Conservation (phyloP, 2,113 vertebrate genomes). For the Paedocypris sp. region DNA sequence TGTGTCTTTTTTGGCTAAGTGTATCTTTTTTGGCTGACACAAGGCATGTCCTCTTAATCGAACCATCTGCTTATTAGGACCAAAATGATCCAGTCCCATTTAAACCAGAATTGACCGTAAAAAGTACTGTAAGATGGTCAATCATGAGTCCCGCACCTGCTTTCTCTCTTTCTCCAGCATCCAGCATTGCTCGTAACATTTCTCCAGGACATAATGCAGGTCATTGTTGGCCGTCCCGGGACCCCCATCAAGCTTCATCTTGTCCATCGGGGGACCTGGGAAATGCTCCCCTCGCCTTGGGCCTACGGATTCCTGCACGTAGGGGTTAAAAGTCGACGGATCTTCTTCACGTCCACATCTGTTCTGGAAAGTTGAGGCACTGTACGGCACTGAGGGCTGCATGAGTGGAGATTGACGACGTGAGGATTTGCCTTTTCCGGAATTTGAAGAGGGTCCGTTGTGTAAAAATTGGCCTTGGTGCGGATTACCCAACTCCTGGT, state of each 20-base stretch:
- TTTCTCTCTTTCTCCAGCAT: conserved; percentile 70
- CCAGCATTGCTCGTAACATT: conserved; percentile 68
- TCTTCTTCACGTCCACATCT: conserved; percentile 44
- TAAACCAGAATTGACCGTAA: no score
- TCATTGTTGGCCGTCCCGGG: conserved; percentile 50
- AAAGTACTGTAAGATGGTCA: no score
- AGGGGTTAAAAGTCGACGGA: conserved; percentile 45
- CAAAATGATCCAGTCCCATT: no score
- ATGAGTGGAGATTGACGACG: conserved; percentile 31
- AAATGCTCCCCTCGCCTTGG: conserved; percentile 16
- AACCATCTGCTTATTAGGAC: no score
- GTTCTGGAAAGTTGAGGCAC: conserved; percentile 32
- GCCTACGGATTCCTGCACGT: conserved; percentile 37
- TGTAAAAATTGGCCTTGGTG: conserved; percentile 29
- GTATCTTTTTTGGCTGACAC: no score
- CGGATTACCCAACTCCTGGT: conserved; percentile 30
- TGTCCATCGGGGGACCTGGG: conserved; percentile 34
- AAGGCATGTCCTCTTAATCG: no score
- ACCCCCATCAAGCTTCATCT: conserved; percentile 42
- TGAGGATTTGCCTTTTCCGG: conserved; percentile 1
- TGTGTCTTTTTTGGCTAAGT: no score
- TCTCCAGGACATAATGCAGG: conserved; percentile 60
- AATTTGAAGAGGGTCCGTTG: not conserved
- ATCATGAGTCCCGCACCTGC: conserved; percentile 63
- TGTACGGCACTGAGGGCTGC: conserved; percentile 27